Percentiles rank a stretch among this genome's conserved stretches.
These are phyloP conservation scores for Dilophus febrilis DNA, from an alignment of 2,888 invertebrate genomes.

Conservation along the genomic window DNA sequence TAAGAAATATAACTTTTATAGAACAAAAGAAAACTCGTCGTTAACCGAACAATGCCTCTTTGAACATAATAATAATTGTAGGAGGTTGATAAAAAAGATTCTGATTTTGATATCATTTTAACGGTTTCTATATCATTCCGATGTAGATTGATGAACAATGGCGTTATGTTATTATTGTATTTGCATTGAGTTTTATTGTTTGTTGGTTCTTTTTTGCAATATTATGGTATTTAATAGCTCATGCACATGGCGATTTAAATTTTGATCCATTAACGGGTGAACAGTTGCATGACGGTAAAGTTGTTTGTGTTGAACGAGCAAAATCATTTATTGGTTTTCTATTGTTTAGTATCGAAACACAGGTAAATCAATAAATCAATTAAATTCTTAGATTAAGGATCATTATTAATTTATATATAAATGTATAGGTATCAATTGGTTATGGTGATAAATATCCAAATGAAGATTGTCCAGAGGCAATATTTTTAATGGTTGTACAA, in stretches of 20 bases:
- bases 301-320: conserved; percentile 67
- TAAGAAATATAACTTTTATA: no score
- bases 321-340: conserved; percentile 73
- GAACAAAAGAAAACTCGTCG: no score
- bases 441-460: conserved; percentile 75
- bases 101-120: no score
- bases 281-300: conserved; percentile 40
- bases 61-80: no score
- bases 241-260: conserved; percentile 41
- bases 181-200: conserved; percentile 67
- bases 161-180: conserved; percentile 79
- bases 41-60: no score
- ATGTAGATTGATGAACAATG: conserved; percentile 50
- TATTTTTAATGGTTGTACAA: conserved; percentile 78
- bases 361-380: conserved; percentile 38
- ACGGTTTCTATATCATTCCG: no score
- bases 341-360: conserved; percentile 83
- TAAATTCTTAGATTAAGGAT: neutral
- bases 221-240: conserved; percentile 35
- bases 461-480: conserved; percentile 78
- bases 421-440: conserved; percentile 64
- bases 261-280: conserved; percentile 36
- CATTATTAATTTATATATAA: neutral
- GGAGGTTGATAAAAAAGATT: no score
- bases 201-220: conserved; percentile 47